Conservation (phyloP, 2,888 invertebrate species). For the Coelinius sp. region DNA sequence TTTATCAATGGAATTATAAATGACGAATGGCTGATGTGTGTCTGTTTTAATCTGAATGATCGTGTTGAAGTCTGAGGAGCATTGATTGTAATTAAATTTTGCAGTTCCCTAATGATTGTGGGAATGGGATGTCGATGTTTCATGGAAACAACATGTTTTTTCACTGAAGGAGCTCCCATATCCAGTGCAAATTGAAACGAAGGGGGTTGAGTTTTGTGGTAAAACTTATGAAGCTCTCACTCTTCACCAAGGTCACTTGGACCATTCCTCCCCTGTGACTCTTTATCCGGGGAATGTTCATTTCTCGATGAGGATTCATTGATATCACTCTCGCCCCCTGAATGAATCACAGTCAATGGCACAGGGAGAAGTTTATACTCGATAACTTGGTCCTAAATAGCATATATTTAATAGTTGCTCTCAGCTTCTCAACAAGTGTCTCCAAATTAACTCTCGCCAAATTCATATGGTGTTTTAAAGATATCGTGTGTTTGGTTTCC, state of each 20-base stretch:
- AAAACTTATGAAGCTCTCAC: conserved; percentile 73
- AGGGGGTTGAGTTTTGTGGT: conserved; percentile 72
- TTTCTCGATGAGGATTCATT: conserved; percentile 6
- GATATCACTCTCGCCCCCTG: conserved; percentile 31
- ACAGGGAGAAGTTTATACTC: conserved; percentile 75
- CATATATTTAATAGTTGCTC: conserved; percentile 76
- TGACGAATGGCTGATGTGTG: conserved; percentile 66
- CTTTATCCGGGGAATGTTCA: conserved; percentile 21
- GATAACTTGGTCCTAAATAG: conserved; percentile 81
- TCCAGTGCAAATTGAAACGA: conserved; percentile 77
- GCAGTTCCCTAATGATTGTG: conserved; percentile 72
- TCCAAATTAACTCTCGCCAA: conserved; percentile 79
- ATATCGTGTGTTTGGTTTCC: no score
- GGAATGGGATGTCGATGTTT: conserved; percentile 70
- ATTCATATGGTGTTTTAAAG: no score
- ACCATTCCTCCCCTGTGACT: conserved; percentile 32
- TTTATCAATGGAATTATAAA: conserved; percentile 54
- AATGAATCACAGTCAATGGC: conserved; percentile 73
- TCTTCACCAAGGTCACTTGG: conserved; percentile 72
- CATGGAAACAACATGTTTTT: conserved; percentile 72
- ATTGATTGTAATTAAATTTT: conserved; percentile 71
- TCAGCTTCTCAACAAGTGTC: conserved; percentile 75
- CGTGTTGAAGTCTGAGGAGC: conserved; percentile 70
- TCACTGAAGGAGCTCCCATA: conserved; percentile 75
- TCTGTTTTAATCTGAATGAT: conserved; percentile 69